Evolutionary conservation across 2,113 vertebrate genomes (phyloP).

Genomic region (Atrichornis clamosus): DNA sequence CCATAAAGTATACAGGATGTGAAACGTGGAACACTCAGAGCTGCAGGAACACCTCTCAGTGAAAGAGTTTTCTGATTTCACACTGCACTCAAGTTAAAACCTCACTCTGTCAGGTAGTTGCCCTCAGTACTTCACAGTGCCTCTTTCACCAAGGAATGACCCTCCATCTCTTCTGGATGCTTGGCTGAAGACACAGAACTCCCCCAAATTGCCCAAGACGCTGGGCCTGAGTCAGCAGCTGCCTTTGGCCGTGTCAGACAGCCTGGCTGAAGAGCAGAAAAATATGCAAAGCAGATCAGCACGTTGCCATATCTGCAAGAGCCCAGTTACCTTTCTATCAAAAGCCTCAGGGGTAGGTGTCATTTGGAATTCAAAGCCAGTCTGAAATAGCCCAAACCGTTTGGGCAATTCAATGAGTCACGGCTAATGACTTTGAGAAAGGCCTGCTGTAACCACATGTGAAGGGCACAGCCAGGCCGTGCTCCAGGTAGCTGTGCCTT

Average conservation of each 20-base stretch:
- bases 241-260: not conserved
- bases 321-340: not conserved
- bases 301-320: not conserved
- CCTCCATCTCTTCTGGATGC: not conserved
- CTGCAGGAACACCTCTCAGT: not conserved
- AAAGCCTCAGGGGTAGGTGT: not conserved
- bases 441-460: not conserved
- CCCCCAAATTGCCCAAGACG: not conserved
- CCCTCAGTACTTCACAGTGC: not conserved
- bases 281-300: not conserved
- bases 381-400: not conserved
- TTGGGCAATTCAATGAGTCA: not conserved
- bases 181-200: not conserved
- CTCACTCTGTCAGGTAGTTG: not conserved
- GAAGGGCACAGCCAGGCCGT: not conserved
- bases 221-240: not conserved
- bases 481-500: conserved; percentile 1
- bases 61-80: not conserved
- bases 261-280: not conserved
- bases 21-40: not conserved
- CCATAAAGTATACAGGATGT: not conserved
- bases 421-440: not conserved
- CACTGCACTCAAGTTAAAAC: not conserved
- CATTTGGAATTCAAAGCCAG: not conserved
- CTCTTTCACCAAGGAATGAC: not conserved